Evolutionary conservation across 2,797 vertebrate species (phyloP), one percentile per base, ranked within the genome.

Genomic region (Anabacerthia variegaticeps): DNA sequence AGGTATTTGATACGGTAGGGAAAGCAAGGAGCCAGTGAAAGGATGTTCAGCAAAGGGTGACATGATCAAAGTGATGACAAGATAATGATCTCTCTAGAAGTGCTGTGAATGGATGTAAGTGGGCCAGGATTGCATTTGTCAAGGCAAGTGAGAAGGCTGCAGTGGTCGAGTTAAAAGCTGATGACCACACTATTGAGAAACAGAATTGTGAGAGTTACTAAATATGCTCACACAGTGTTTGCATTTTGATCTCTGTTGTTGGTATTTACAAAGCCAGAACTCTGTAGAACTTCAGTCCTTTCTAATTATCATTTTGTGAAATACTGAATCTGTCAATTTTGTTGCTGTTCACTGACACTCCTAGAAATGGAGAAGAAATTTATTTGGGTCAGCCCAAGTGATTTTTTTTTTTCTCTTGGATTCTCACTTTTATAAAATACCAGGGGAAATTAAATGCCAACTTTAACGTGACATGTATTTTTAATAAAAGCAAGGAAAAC

Each of bases 1-100:
- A 82, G 37, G 41, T 79, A 36, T 46, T 93, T 85, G 63, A 93
- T 82, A n/a, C 11, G 32, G 69, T 68, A 48, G 46, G n/a, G 48
- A 71, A 85, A 81, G 39, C 0, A 0, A 73, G 24, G 36, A 89
- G 52, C 26, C 28, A 71, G 16, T 36, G 56, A 62, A 84, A 80
- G 32, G 43, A 41, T 67, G 52, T 87, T 82, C 63, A 91, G 77
- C 62, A 82, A 71, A 41, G 44, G 27, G 15, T 69, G 55, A 41
- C 84, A 14, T 4, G 46, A 92, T 88, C 69, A 63, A 88, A 93
- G 58, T 62, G 62, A 44, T 81, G 76, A 71, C 63, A 81, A 82
- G 83, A 49, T 92, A 81, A 94, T 59, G 67, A 76, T 94, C 23
- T 95, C 71, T 87, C 59, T 54, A 69, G 59, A 68, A 93, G 52